Evolutionary conservation across 1,140 invertebrate genomes (phyloP).

Genomic region (Nasonia longicornis): DNA sequence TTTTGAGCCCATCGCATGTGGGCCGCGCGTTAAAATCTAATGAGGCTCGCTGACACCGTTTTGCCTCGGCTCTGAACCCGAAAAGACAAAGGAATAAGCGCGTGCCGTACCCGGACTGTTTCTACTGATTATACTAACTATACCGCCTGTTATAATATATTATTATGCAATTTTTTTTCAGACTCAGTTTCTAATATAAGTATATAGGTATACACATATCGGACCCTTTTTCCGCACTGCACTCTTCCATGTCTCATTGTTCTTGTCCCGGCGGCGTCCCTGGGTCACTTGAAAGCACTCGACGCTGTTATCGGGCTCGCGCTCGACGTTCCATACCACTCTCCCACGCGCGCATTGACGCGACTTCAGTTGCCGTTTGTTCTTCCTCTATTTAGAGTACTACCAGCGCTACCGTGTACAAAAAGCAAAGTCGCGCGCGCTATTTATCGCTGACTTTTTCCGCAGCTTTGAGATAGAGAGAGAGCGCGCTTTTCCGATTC

Average conservation of each 20-base stretch:
- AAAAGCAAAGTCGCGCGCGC: no score
- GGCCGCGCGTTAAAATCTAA: not conserved
- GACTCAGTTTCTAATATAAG: no score
- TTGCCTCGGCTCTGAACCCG: not conserved
- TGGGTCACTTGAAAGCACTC: conserved; percentile 23
- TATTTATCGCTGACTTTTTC: conserved; percentile 6
- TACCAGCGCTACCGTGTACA: no score
- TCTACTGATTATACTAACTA: no score
- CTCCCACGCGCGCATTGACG: not conserved
- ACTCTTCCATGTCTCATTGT: conserved; percentile 12
- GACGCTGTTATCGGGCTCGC: conserved; percentile 7
- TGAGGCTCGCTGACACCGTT: not conserved
- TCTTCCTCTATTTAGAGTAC: conserved; percentile 18
- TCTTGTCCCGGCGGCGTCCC: not conserved
- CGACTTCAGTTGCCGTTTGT: conserved; percentile 16
- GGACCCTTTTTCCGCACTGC: not conserved
- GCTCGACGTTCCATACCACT: conserved; percentile 4
- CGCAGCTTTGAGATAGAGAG: no score
- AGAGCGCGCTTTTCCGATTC: not conserved
- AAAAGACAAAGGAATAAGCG: not conserved
- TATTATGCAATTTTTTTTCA: no score
- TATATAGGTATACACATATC: not conserved
- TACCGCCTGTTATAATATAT: no score
- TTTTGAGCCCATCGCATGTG: not conserved
- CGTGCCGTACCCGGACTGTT: not conserved